Base-by-base conservation (phyloP, 1,140 invertebrate genomes). In the Leptopilina boulardi region DNA sequence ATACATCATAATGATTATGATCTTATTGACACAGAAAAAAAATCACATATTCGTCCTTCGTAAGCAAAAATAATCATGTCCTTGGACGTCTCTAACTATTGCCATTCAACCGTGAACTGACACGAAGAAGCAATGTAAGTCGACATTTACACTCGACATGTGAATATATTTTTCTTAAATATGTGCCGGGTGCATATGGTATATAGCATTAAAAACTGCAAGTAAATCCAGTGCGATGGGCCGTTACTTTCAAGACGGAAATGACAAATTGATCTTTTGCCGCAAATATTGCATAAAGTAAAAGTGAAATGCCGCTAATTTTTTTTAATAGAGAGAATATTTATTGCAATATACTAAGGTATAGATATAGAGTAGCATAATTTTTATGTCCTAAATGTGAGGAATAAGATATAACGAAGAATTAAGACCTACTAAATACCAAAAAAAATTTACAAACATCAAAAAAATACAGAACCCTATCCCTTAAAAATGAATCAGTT, bases 91-190 rank as follows among this genome's bases (percentile, higher is more conserved):
- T 23, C 26, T 8, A 26, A 66, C 59, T 66, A 30, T 66, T 66
- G 59, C 59, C 59, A 66, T 66, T 66, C 59, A 66, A 30, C 59
- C 59, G 23, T n/a, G 26, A 66, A 66, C 59, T 30, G 59, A 66
- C 59, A 66, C 59, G 21, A 66, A 66, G 59, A 66, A 66, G 23
- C 59, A 15, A 23, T 66, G 59, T 66, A 66, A 66, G 59, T 66
- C 21, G 21, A 66, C 59, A 66, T 66, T 66, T 66, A 34, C 59
- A 66, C 59, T n/a, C 59, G 59, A 66, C 59, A 66, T 34, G 59
- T 66, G 26, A 66, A 66, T 51, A n/a, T n/a, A n/a, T n/a, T n/a
- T n/a, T n/a, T n/a, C 18, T n/a, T 18, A 51, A 51, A n/a, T 42
- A 42, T 13, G 23, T n/a, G 34, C 34, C 34, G 34, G 34, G 34